Evolutionary conservation across 2,888 invertebrate genomes (phyloP), one percentile per base, ranked within the genome.

Genomic region (Lepidochitona cinerea): DNA sequence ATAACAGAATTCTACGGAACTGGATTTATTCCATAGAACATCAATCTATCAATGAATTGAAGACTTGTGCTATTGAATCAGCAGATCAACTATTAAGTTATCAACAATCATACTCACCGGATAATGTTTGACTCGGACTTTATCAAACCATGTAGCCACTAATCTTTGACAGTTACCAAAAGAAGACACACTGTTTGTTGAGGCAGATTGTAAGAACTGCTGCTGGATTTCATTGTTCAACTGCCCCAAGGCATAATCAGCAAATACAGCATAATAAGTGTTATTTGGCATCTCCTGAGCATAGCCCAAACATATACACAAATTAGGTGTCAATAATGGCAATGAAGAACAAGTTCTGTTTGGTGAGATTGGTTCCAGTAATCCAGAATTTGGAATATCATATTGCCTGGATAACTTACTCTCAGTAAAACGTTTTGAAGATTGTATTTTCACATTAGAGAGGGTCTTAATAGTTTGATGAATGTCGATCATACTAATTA

Each of bases 251-350:
- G 84, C 83, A 79, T 80, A 81, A 33, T 84, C 78, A 23, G 84
- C 85, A 33, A 84, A 73, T 18, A 85, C 70, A 7, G 72, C 77
- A 66, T 81, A 67, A 54, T 79, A 71, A 0, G 76, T 67, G 59
- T 78, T 66, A 53, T 80, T 81, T 4, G 33, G 66, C 0, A 77
- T 70, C 7, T 71, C 18, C 23, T 70, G 73, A 18, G 83, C 85
- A 74, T 80, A 82, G 14, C 81, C 81, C 68, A 79, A 75, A 75
- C 87, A 87, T n/a, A 87, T 84, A 75, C 87, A 87, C 2, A 84
- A 73, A 66, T 82, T 84, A 4, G 86, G 85, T 76, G 78, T 82
- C 33, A 83, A 79, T 14, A 80, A 71, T 3, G 86, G 84, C 37
- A 86, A 76, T 33, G 80, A 72, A 52, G 74, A 72, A 73, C 87